Base-by-base conservation (phyloP, 2,797 vertebrate species). In the Sciurus vulgaris region DNA sequence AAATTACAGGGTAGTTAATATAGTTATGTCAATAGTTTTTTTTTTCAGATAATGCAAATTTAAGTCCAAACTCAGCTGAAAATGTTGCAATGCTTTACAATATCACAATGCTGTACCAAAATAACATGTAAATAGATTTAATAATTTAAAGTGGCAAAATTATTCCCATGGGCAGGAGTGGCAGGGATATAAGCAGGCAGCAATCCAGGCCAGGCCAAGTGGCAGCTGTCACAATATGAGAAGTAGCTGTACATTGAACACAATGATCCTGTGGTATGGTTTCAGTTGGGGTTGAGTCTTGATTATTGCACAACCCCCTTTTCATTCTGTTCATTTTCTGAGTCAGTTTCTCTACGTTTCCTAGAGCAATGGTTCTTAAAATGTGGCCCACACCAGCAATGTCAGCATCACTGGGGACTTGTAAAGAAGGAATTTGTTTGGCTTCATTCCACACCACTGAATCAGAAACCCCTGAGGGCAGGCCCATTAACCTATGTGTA, bases 11-110 rank as follows among this genome's bases (percentile, higher is more conserved):
- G 1, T 24, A 28, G 26, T 67, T 41, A 73, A 59, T 67, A 22
- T 41, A 30, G 22, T 49, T 79, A 92, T 77, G 92, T 74, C 85
- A 85, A 28, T 44, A 76, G 77, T 12, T 49, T 61, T 83, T 92
- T 81, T 81, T 83, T 61, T n/a, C n/a, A 24, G 67, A 73, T n/a
- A 86, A 82, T 78, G 8, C 59, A 91, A 84, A 26, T 96, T 65
- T 90, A 90, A 85, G 17, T 33, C 10, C 63, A 93, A 82, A 59
- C n/a, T 65, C 4, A 91, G 33, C 3, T 79, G 30, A 93, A 94
- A 93, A 94, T 51, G 9, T 69, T 84, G 41, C 17, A 84, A 9
- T 65, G 26, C 38, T 79, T 92, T 47, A 61, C 90, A 81, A 93
- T 22, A 93, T 44, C 89, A 30, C 38, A 65, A 33, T n/a, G 28